These are phyloP conservation scores for Drosophila pandora DNA, from an alignment of 1,140 invertebrate species.

Conservation along the genomic window DNA sequence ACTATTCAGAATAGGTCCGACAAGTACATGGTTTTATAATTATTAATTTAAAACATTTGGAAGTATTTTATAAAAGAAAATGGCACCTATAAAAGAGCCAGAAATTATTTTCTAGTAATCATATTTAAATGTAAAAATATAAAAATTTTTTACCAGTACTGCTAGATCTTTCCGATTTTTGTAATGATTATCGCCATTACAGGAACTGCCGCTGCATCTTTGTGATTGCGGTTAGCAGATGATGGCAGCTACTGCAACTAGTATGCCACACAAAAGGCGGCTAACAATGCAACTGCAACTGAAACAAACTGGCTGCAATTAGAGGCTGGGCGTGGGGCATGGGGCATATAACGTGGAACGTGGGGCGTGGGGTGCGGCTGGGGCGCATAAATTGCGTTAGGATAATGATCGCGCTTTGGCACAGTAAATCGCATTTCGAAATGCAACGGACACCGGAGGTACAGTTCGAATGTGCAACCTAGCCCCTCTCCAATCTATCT, in stretches of 20 bases:
- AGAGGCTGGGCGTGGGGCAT: slow-evolving; percentile 69
- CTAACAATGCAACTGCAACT: slow-evolving; percentile 54
- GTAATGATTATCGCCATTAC: slow-evolving; percentile 75
- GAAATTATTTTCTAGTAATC: neutral
- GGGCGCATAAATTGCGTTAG: slow-evolving; percentile 82
- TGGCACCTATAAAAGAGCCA: too few relatives aligned
- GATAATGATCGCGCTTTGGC: slow-evolving; percentile 83
- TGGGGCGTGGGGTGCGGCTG: slow-evolving; percentile 65
- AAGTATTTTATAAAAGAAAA: too few relatives aligned
- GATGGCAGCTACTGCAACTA: slow-evolving; percentile 36
- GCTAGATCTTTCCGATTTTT: slow-evolving; percentile 57
- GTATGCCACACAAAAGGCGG: slow-evolving; percentile 29
- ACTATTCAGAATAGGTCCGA: too few relatives aligned
- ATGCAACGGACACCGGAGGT: slow-evolving; percentile 72
- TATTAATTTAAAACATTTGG: neutral
- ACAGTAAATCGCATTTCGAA: slow-evolving; percentile 78
- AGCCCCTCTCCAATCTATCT: slow-evolving; percentile 6
- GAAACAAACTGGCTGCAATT: slow-evolving; percentile 65
- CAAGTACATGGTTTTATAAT: too few relatives aligned
- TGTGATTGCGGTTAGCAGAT: slow-evolving; percentile 49
- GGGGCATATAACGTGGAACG: slow-evolving; percentile 41
- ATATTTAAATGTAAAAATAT: neutral
- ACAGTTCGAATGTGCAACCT: slow-evolving; percentile 70
- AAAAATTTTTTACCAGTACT: slow-evolving; percentile 2
- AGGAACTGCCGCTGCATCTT: slow-evolving; percentile 41